phyloP scores from a whole-genome alignment of 2,797 vertebrate genomes.

The Phyllotis vaccarum region DNA sequence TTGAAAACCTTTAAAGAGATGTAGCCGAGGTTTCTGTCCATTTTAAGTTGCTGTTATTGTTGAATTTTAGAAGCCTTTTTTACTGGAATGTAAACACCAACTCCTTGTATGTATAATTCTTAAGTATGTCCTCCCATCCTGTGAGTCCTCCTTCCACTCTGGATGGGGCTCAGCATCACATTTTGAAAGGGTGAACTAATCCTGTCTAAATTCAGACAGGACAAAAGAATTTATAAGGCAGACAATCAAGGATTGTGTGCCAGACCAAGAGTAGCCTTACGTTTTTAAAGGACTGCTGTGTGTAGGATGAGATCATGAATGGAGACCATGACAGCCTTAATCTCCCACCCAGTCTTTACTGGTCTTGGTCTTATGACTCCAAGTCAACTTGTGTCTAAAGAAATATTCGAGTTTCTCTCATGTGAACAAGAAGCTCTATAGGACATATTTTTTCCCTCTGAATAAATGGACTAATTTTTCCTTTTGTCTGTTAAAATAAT shows the following conservation, averaged over 20 bases:
- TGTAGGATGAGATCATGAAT: neutral
- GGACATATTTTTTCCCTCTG: neutral
- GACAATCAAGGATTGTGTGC: neutral
- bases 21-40: neutral
- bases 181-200: neutral
- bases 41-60: neutral
- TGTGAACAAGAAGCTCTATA: neutral
- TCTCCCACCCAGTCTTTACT: slow-evolving; percentile 22
- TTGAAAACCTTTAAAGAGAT: slow-evolving; percentile 14
- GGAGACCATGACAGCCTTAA: neutral
- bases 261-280: neutral
- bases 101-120: neutral
- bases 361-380: neutral
- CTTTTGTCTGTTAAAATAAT: slow-evolving; percentile 45
- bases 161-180: neutral
- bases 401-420: slow-evolving; percentile 2
- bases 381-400: slow-evolving; percentile 38
- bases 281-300: neutral
- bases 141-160: neutral
- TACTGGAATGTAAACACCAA: neutral
- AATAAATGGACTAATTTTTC: slow-evolving; percentile 28
- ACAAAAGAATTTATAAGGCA: slow-evolving; percentile 25
- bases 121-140: neutral
- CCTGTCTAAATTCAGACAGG: neutral
- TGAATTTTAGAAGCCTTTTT: neutral